phyloP scores from a whole-genome alignment of 1,140 invertebrate species.

The Bacillus rossius region DNA sequence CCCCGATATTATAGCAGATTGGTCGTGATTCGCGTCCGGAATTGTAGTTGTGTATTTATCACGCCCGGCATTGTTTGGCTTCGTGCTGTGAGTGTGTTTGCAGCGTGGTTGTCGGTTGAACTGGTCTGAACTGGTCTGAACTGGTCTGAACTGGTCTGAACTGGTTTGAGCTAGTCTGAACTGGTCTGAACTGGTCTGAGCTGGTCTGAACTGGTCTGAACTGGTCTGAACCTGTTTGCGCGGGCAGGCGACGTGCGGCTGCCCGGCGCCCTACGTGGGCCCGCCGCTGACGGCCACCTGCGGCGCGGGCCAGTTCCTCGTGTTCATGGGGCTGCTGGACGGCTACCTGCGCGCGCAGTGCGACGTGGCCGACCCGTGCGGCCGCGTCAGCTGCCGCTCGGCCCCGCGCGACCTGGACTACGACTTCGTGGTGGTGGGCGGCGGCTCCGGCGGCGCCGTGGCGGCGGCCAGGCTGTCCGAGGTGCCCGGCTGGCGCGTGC shows the following conservation, averaged over 20 bases:
- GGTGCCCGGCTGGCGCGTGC: conserved; percentile 38
- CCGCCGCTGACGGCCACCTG: conserved; percentile 73
- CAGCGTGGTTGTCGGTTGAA: too few species aligned
- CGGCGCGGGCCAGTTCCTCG: conserved; percentile 73
- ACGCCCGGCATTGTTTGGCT: too few species aligned
- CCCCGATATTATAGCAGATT: too few species aligned
- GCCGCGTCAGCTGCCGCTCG: conserved; percentile 33
- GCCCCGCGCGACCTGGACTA: conserved; percentile 7
- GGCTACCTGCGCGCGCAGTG: conserved; percentile 60
- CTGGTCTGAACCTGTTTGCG: too few species aligned
- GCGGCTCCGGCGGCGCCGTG: conserved; percentile 48
- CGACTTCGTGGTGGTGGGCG: conserved; percentile 40
- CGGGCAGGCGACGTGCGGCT: conserved; percentile 50
- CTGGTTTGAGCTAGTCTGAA: too few species aligned
- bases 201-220: too few species aligned
- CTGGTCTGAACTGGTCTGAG: too few species aligned
- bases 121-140: too few species aligned
- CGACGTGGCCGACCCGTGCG: conserved; percentile 45
- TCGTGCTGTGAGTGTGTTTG: too few species aligned
- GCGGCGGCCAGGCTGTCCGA: conserved; percentile 46
- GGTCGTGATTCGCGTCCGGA: too few species aligned
- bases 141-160: too few species aligned
- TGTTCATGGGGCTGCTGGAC: conserved; percentile 79
- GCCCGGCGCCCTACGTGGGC: conserved; percentile 65
- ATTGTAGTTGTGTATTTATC: too few species aligned